Evolutionary conservation across 2,888 invertebrate genomes (phyloP).

Genomic region (Acanthococcus lagerstroemiae): DNA sequence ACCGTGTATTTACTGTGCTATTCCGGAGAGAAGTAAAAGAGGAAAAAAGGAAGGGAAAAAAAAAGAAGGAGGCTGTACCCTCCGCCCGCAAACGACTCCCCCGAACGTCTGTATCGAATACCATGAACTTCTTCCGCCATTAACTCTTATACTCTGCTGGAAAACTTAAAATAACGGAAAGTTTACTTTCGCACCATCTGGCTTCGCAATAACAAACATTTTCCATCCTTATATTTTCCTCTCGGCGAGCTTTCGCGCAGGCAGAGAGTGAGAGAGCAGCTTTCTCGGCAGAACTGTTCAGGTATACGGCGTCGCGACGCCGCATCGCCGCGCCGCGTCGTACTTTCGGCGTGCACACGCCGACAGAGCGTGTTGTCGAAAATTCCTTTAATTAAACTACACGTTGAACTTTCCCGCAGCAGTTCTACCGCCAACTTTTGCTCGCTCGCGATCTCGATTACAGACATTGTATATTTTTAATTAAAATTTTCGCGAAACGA

Average conservation of each 20-base stretch:
- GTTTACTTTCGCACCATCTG: slow-evolving; percentile 2
- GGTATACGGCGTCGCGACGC: neutral
- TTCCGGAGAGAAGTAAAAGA: neutral
- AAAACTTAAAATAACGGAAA: neutral
- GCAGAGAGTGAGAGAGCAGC: neutral
- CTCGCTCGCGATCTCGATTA: slow-evolving; percentile 14
- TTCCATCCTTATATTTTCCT: no score
- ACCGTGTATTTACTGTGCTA: slow-evolving; percentile 12
- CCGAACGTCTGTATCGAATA: neutral
- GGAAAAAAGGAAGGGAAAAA: neutral
- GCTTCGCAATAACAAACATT: slow-evolving; percentile 2
- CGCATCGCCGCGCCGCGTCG: no score
- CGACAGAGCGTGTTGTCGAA: neutral
- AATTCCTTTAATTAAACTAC: slow-evolving; percentile 1
- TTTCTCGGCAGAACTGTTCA: neutral
- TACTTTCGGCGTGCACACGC: no score
- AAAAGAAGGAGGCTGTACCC: neutral
- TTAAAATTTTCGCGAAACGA: neutral
- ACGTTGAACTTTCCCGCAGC: neutral
- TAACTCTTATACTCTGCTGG: neutral
- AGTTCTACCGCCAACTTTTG: neutral
- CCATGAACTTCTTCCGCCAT: neutral
- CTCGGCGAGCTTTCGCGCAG: no score
- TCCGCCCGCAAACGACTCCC: neutral
- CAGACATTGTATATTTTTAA: neutral